A percentile compares a stretch with the other conserved stretches of the same genome.
These are phyloP conservation scores for Leptestheria dahalacensis DNA, from an alignment of 1,140 invertebrate species.

Conservation along the genomic window DNA sequence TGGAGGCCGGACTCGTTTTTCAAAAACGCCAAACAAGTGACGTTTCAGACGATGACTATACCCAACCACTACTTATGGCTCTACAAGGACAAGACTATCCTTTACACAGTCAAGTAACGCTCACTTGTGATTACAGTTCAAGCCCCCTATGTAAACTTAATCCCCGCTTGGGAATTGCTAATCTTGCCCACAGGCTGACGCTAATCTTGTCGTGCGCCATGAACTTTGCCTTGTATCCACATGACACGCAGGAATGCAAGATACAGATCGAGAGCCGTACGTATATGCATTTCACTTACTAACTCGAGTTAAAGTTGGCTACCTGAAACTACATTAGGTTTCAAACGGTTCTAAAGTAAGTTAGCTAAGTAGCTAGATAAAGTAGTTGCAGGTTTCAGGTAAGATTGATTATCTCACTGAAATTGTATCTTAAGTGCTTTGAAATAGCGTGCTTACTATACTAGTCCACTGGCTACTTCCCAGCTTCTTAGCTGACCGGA, in stretches of 20 bases:
- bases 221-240: constrained; percentile 82
- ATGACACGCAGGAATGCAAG: constrained; percentile 81
- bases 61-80: constrained; percentile 51
- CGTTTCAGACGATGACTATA: constrained; percentile 84
- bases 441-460: too few species aligned
- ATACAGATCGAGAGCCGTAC: constrained; percentile 81
- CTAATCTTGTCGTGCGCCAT: constrained; percentile 71
- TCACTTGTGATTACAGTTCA: too few species aligned
- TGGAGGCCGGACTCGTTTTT: constrained; percentile 54
- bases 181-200: constrained; percentile 40
- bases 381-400: too few species aligned
- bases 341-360: too few species aligned
- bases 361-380: too few species aligned
- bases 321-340: too few species aligned
- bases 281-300: constrained; percentile 27
- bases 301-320: not conserved
- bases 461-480: too few species aligned
- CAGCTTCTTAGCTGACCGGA: too few species aligned
- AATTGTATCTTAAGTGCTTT: too few species aligned
- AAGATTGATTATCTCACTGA: too few species aligned
- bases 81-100: constrained; percentile 25
- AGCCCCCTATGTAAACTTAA: not conserved
- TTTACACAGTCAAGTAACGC: constrained; percentile 29
- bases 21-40: constrained; percentile 63
- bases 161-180: constrained; percentile 25